Conservation (phyloP, 2,888 invertebrate species). For the Hetaerina titia region DNA sequence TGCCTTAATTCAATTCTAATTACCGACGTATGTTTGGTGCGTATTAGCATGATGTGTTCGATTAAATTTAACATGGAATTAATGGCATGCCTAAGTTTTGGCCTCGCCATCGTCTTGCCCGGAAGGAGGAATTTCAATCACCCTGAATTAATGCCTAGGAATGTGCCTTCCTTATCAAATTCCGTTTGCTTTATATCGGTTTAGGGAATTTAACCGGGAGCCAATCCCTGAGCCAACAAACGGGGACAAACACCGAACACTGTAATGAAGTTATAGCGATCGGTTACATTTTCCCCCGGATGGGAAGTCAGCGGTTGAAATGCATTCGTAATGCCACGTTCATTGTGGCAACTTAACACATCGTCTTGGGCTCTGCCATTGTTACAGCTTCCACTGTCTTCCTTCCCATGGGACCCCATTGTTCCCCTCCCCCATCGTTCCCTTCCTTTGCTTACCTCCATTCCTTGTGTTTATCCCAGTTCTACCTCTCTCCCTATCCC, state of each 20-base stretch:
- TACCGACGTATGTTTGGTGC: not conserved
- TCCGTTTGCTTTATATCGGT: constrained; percentile 29
- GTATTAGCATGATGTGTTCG: not conserved
- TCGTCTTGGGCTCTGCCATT: constrained; percentile 28
- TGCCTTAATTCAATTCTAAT: not conserved
- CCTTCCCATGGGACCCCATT: constrained; percentile 29
- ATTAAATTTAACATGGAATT: not conserved
- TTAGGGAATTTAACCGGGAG: constrained; percentile 1
- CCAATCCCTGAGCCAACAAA: constrained; percentile 26
- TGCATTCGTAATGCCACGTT: constrained; percentile 39
- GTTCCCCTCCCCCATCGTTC: not conserved
- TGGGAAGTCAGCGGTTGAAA: constrained; percentile 33
- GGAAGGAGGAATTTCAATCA: not conserved
- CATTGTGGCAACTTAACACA: constrained; percentile 47
- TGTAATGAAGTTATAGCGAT: constrained; percentile 54
- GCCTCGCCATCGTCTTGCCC: not conserved
- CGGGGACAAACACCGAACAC: not conserved
- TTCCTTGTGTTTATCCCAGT: not conserved
- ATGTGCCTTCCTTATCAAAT: constrained; percentile 21
- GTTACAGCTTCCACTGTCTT: constrained; percentile 36
- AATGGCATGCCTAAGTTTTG: not conserved
- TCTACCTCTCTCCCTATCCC: not conserved
- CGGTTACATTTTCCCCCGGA: constrained; percentile 32
- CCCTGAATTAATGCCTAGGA: not conserved
- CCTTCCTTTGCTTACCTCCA: not conserved